These are phyloP conservation scores for Zaprionus bogoriensis DNA, from an alignment of 2,888 invertebrate species.

Conservation along the genomic window DNA sequence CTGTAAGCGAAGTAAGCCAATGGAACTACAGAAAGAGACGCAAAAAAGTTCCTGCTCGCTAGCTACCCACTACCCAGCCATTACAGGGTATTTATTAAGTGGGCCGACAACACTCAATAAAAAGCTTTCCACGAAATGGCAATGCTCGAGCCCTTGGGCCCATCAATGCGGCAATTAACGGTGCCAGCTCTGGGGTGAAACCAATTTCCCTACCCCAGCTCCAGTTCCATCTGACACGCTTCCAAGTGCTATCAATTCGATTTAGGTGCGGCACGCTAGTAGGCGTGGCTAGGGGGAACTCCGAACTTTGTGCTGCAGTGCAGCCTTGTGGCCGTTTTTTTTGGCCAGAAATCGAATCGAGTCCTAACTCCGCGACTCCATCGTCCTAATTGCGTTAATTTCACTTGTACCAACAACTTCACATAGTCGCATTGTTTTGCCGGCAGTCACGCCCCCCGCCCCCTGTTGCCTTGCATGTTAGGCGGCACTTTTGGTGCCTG, in stretches of 20 bases:
- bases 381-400: constrained; percentile 77
- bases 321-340: constrained; percentile 38
- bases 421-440: constrained; percentile 51
- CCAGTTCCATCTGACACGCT: constrained; percentile 74
- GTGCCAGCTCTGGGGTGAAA: constrained; percentile 7
- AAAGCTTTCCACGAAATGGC: constrained; percentile 33
- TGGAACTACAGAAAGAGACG: no score
- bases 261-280: constrained; percentile 62
- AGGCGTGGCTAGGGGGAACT: constrained; percentile 28
- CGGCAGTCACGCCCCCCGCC: constrained; percentile 41
- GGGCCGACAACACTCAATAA: constrained; percentile 34
- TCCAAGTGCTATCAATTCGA: constrained; percentile 66
- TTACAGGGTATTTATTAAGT: constrained; percentile 18
- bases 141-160: constrained; percentile 21
- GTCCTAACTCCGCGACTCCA: constrained; percentile 44
- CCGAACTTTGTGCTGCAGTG: constrained; percentile 45
- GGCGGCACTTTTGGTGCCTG: constrained; percentile 58
- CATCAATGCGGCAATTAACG: constrained; percentile 62
- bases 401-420: constrained; percentile 64
- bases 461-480: constrained; percentile 57
- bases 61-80: background rate
- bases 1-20: background rate
- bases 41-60: no score
- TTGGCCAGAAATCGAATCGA: constrained; percentile 33
- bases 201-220: constrained; percentile 27